A percentile compares a stretch with the other conserved stretches of the same genome.
These are phyloP conservation scores for Drosophila heteroneura DNA, from an alignment of 2,888 invertebrate genomes.

Conservation along the genomic window DNA sequence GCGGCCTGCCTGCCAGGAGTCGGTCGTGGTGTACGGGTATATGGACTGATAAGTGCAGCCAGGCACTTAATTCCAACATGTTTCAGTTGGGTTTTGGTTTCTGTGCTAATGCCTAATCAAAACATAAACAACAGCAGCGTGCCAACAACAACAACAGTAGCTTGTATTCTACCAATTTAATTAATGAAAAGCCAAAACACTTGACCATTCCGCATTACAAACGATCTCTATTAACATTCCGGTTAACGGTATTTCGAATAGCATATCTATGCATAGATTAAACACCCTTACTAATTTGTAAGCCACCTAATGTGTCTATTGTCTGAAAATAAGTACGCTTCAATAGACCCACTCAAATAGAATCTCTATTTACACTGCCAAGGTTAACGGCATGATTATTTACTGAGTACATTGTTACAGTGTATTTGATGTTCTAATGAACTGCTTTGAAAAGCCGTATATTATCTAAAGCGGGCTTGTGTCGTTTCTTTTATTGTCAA, in stretches of 20 bases:
- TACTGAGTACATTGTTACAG: neutral
- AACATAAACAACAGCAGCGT: slow-evolving; percentile 48
- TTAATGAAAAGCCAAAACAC: slow-evolving; percentile 66
- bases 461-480: neutral
- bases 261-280: too few relatives aligned
- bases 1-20: too few relatives aligned
- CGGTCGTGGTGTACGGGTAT: neutral
- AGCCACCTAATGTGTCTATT: slow-evolving; percentile 24
- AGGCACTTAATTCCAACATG: slow-evolving; percentile 65
- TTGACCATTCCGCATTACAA: slow-evolving; percentile 35
- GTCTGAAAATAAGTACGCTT: neutral
- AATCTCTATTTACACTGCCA: neutral
- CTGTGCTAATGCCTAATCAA: slow-evolving; percentile 62
- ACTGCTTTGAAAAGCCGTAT: neutral
- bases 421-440: neutral
- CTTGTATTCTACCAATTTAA: slow-evolving; percentile 50
- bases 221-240: slow-evolving; percentile 5
- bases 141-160: neutral
- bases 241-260: neutral
- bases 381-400: neutral
- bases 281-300: neutral
- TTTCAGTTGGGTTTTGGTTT: slow-evolving; percentile 54
- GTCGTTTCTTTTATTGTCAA: neutral
- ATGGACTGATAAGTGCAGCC: slow-evolving; percentile 31
- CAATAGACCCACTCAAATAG: neutral